Base-by-base conservation (phyloP, 2,888 invertebrate genomes). In the Epirrhoe alternata region DNA sequence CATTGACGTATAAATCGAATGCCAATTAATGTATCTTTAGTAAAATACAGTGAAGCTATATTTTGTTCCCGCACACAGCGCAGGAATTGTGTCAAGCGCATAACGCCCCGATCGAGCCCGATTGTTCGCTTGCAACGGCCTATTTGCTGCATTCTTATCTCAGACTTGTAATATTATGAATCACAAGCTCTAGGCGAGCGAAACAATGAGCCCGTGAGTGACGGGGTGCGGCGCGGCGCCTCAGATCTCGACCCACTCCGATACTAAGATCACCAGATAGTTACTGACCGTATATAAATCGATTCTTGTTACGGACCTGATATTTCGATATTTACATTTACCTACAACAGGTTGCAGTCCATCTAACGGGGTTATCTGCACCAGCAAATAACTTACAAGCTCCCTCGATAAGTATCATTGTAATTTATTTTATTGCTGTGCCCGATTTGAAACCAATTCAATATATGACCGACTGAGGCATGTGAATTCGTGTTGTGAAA, bases 111-210 rank as follows among this genome's bases (percentile, higher is more conserved):
- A 80, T 78, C 78, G 77, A 80, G 75, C 72, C 69, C 81, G 83
- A 86, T 86, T 86, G 87, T 87, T 87, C 81, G 84, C 81, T 80
- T 81, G 89, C 86, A 88, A 85, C 88, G 91, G 84, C 88, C 90
- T 86, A 88, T 89, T 90, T 88, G 84, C 83, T 86, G 86, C 86
- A 86, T 85, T 89, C 88, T 90, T 89, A 90, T 90, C 90, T 84
- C 77, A 80, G 87, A 86, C 83, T 85, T 85, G 85, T 84, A 84
- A 84, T 87, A 83, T 83, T 77, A 90, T 92, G 91, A 90, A 86
- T 91, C 90, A 91, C 87, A 85, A 74, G 81, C 80, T 86, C 86
- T 85, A 81, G 83, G 78, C 83, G 80, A 80, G 77, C 82, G 83
- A 85, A 86, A 90, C 90, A 91, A 91, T 92, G 85, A 84, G 77